Percentiles rank a stretch among this genome's conserved stretches.
phyloP scores from a whole-genome alignment of 2,113 vertebrate genomes.

The Merops nubicus region DNA sequence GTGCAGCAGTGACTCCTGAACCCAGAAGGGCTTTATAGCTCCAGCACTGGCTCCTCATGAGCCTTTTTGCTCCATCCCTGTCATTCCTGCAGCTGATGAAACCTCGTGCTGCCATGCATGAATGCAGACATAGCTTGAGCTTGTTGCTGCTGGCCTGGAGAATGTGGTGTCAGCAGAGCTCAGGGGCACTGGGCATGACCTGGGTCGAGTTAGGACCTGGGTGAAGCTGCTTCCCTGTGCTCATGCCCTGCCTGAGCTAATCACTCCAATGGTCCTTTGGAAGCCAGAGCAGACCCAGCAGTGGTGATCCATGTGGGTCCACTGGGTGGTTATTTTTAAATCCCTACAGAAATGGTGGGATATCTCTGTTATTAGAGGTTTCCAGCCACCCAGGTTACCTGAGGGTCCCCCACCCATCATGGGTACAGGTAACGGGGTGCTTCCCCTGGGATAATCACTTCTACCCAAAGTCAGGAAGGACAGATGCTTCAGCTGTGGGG shows the following conservation, averaged over 20 bases:
- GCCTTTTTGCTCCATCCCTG: not conserved
- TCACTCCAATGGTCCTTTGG: not conserved
- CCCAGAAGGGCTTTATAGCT: not conserved
- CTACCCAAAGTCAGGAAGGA: not conserved
- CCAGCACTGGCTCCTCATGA: not conserved
- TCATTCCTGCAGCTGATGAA: rapidly evolving
- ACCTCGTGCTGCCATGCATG: rapidly evolving
- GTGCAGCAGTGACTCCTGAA: not conserved
- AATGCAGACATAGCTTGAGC: not conserved
- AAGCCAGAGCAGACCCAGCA: not conserved
- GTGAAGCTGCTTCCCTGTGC: not conserved
- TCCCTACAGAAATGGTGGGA: not conserved
- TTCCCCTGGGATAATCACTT: not conserved
- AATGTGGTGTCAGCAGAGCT: not conserved
- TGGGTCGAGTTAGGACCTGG: not conserved
- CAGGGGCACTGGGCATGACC: not conserved
- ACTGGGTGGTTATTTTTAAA: not conserved
- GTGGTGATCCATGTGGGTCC: not conserved
- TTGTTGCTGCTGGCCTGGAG: not conserved
- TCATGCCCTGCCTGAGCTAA: not conserved
- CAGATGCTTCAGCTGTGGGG: not conserved
- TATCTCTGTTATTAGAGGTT: not conserved
- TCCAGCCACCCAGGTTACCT: not conserved
- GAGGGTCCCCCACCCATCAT: not conserved
- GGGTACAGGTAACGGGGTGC: not conserved